Evolutionary conservation across 1,140 invertebrate genomes (phyloP), one percentile per base, ranked within the genome.

Genomic region (Oryctes rhinoceros): DNA sequence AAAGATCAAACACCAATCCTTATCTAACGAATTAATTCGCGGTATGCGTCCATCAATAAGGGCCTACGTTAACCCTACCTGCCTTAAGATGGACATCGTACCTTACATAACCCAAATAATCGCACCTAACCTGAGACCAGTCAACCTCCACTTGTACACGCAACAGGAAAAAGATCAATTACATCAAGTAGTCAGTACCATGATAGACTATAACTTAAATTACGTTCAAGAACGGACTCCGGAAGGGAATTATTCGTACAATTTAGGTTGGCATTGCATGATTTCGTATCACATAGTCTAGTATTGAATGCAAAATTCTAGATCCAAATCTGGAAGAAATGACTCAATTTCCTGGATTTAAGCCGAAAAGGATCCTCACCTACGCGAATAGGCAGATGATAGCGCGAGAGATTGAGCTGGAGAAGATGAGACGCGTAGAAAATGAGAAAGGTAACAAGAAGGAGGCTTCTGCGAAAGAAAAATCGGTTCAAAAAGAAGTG

Each of bases 181-280:
- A 13, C 85, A 87, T 0, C 88, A 92, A 30, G 91, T 97, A n/a
- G 93, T 98, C 1, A 90, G 92, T 79, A 91, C 95, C 0, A 96
- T 99, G 95, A 91, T 97, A 48, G 94, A 96, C 85, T 96, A 97
- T 86, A 97, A 96, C 81, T 88, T 99, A 76, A 94, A 92, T 24
- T 97, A 96, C 87, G 89, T 92, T 1, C 97, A 98, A 88, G 93
- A 96, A 79, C 92, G 94, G 71, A 90, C 89, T 5, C 82, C 87
- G 0, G 96, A 98, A 82, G 96, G 96, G 71, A 91, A 90, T 59
- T 98, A 96, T 87, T 89, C 90, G 4, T 98, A 94, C 86, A 89
- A 92, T 65, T 87, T 98, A 3, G 96, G 98, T 86, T 96, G 96
- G 86, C 96, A 62, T 5, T 93, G 83, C 39, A 74, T 76, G 18